These are phyloP conservation scores for Heliopora coerulea DNA, from an alignment of 92 coral and sea anemone genomes.

Conservation along the genomic window DNA sequence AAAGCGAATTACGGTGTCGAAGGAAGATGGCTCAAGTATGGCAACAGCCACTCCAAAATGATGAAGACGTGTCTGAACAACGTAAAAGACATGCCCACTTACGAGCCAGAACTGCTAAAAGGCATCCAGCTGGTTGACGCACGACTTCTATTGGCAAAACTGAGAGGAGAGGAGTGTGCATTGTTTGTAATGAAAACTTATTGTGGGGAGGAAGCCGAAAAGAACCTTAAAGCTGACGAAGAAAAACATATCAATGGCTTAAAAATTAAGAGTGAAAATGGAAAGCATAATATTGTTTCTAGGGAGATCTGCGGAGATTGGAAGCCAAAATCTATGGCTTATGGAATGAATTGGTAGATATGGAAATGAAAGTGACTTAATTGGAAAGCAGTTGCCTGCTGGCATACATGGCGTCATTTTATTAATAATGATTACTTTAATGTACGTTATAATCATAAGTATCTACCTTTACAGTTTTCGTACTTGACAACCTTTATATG, in stretches of 20 bases:
- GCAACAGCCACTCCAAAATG: not conserved
- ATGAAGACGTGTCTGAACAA: not conserved
- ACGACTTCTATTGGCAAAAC: not conserved
- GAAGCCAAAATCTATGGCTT: not conserved
- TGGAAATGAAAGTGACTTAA: no score
- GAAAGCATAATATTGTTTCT: not conserved
- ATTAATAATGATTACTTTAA: no score
- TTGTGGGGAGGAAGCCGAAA: not conserved
- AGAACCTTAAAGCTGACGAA: not conserved
- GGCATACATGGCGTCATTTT: no score
- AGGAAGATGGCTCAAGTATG: not conserved
- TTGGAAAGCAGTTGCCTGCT: no score
- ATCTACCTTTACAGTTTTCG: no score
- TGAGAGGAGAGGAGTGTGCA: slow-evolving; percentile 17
- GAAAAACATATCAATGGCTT: not conserved
- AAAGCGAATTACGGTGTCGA: slow-evolving; percentile 9
- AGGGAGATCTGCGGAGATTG: not conserved
- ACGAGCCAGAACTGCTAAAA: not conserved
- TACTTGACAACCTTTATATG: no score
- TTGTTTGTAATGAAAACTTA: slow-evolving; percentile 17
- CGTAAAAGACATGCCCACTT: not conserved
- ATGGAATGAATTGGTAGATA: slow-evolving; percentile 1
- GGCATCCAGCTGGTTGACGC: slow-evolving; percentile 16
- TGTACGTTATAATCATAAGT: no score
- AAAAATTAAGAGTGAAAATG: not conserved